Percentiles rank a stretch among this genome's conserved stretches.
Conservation (phyloP, 2,797 vertebrate species). For the Podarcis lilfordi region DNA sequence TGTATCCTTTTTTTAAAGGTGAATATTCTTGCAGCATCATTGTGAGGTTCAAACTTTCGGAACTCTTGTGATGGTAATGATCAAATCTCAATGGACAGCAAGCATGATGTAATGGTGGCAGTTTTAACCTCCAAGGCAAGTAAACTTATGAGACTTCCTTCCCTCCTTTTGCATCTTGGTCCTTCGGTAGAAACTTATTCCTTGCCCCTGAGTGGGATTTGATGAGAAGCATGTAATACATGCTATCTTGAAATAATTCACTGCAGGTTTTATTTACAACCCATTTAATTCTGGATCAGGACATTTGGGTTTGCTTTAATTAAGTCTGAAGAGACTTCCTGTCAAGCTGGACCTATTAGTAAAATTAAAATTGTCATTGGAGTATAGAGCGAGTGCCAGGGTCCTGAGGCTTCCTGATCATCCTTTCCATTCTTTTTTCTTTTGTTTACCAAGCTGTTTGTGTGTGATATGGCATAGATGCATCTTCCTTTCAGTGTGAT, state of each 20-base stretch:
- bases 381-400: background rate
- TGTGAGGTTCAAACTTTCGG: background rate
- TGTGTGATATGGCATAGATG: background rate
- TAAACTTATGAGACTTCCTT: background rate
- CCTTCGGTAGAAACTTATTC: background rate
- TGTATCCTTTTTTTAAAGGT: background rate
- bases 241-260: background rate
- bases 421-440: background rate
- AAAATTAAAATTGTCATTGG: constrained; percentile 11
- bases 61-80: background rate
- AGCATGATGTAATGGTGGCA: background rate
- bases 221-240: background rate
- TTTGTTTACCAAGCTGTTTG: background rate
- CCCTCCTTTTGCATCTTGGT: background rate
- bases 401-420: background rate
- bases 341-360: constrained; percentile 15
- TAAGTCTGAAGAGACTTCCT: constrained; percentile 29
- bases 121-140: background rate
- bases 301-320: constrained; percentile 33
- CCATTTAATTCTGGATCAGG: constrained; percentile 5
- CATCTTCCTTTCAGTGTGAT: background rate
- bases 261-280: constrained; percentile 22
- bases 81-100: background rate
- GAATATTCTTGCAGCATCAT: background rate
- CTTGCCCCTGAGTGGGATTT: background rate